Conservation (phyloP, 1,140 invertebrate genomes). For the Drosophila arawakana region DNA sequence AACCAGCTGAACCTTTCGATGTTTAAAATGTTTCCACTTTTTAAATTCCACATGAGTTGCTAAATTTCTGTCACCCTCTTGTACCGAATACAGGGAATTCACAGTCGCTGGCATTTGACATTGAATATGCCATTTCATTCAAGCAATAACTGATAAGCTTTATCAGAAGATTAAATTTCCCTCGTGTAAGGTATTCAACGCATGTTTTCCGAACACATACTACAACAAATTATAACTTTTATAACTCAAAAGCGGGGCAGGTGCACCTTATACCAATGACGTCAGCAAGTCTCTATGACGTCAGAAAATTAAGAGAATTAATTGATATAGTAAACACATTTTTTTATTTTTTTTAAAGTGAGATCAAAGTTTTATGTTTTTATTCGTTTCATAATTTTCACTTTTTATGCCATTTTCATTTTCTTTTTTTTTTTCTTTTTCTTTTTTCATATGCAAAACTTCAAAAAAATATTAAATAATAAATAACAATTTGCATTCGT, state of each 20-base stretch:
- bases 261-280: slow-evolving; percentile 6
- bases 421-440: neutral
- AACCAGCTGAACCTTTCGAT: too few relatives aligned
- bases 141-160: slow-evolving; percentile 31
- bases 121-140: slow-evolving; percentile 36
- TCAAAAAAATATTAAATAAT: slow-evolving; percentile 76
- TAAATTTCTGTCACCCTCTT: too few relatives aligned
- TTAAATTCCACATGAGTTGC: too few relatives aligned
- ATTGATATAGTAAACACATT: neutral
- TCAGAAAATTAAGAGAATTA: neutral
- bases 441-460: slow-evolving; percentile 62
- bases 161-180: slow-evolving; percentile 36
- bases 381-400: slow-evolving; percentile 70
- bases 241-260: neutral
- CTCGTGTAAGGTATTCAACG: slow-evolving; percentile 20
- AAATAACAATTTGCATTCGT: slow-evolving; percentile 81
- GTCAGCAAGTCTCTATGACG: slow-evolving; percentile 1
- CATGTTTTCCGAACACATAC: slow-evolving; percentile 1
- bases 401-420: slow-evolving; percentile 58
- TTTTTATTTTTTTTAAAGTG: slow-evolving; percentile 56
- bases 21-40: too few relatives aligned
- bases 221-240: slow-evolving; percentile 7
- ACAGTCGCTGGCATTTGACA: slow-evolving; percentile 13
- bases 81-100: neutral
- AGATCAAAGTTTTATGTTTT: slow-evolving; percentile 80